Evolutionary conservation across 2,888 invertebrate genomes (phyloP).

Genomic region (Andrena hattorfiana): DNA sequence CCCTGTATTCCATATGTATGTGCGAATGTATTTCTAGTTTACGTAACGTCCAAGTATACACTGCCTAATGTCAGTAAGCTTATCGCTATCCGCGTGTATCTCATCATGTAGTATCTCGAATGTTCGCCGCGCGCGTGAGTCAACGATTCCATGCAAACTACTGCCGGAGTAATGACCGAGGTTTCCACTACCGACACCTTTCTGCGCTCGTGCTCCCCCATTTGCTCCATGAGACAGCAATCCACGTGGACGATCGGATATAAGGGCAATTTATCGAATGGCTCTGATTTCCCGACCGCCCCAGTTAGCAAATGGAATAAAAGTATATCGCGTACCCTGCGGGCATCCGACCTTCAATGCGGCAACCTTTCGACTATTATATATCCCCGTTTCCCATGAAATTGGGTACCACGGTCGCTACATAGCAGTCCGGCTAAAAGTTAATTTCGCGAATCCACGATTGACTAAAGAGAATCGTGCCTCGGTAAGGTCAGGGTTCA

Average conservation of each 20-base stretch:
- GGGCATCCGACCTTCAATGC: neutral
- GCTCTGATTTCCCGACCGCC: neutral
- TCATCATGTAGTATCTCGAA: neutral
- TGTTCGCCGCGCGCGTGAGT: slow-evolving; percentile 30
- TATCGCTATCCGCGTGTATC: too few relatives aligned
- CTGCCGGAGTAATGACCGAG: slow-evolving; percentile 25
- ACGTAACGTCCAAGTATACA: too few relatives aligned
- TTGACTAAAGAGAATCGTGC: too few relatives aligned
- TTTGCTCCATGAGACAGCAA: neutral
- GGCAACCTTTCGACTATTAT: neutral
- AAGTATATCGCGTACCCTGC: neutral
- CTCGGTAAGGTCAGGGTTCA: too few relatives aligned
- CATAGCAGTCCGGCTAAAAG: too few relatives aligned
- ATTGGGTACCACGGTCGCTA: neutral
- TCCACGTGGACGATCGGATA: neutral
- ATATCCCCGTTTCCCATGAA: neutral
- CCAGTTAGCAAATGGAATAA: neutral
- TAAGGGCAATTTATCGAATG: slow-evolving; percentile 23
- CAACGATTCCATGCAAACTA: slow-evolving; percentile 45
- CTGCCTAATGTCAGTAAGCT: too few relatives aligned
- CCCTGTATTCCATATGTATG: too few relatives aligned
- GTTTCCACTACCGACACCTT: neutral
- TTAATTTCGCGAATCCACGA: too few relatives aligned
- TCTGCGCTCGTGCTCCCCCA: neutral
- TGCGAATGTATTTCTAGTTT: too few relatives aligned